Percentiles rank a stretch among this genome's conserved stretches.
Evolutionary conservation across 1,140 invertebrate species (phyloP).

Genomic region (Apis florea): DNA sequence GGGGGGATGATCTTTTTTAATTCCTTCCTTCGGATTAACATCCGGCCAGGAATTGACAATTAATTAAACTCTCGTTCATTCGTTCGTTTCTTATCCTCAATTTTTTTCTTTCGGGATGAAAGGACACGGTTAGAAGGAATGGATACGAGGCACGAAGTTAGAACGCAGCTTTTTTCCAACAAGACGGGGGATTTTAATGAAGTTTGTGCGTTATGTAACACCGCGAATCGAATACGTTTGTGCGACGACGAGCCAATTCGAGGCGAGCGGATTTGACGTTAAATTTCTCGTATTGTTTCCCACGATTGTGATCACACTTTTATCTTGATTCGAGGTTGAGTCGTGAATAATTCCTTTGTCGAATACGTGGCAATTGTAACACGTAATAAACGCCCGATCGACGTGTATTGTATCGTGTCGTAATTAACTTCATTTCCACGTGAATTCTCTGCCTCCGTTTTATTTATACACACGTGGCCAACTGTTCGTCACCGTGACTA

Average conservation of each 20-base stretch:
- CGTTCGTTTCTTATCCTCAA: too few species aligned
- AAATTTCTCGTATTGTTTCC: constrained; percentile 37
- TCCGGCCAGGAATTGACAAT: neutral
- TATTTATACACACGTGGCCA: neutral
- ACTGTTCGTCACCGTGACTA: neutral
- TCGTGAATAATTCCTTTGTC: neutral
- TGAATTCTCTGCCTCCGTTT: neutral
- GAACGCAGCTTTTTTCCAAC: neutral
- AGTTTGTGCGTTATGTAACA: constrained; percentile 3
- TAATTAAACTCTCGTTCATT: neutral
- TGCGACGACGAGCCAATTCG: neutral
- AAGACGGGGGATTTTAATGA: neutral
- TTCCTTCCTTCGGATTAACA: neutral
- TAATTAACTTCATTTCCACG: neutral
- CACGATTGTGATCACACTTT: constrained; percentile 31
- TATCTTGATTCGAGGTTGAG: constrained; percentile 1
- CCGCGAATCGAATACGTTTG: neutral
- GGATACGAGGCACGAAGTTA: too few species aligned
- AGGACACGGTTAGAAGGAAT: too few species aligned
- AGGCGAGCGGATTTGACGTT: neutral
- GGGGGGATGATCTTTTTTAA: neutral
- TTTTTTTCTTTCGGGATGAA: neutral
- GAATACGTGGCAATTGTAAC: neutral
- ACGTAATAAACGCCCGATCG: neutral
- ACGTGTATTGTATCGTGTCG: too few species aligned